Conservation (phyloP, 1,140 invertebrate genomes). For the Periplaneta americana region DNA sequence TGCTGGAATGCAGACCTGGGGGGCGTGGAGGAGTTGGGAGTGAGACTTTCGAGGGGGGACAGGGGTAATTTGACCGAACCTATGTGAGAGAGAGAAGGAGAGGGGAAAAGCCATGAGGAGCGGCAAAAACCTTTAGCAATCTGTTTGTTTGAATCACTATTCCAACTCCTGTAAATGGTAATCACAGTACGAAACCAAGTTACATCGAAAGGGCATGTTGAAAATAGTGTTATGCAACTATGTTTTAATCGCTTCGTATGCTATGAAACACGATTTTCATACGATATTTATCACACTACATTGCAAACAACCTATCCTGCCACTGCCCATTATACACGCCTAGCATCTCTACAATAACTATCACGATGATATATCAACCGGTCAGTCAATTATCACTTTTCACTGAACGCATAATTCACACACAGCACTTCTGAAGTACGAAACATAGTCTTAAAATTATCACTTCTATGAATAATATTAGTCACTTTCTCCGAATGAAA, state of each 20-base stretch:
- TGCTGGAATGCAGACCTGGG: constrained; percentile 7
- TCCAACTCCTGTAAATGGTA: neutral
- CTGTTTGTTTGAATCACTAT: constrained; percentile 2
- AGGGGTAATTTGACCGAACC: constrained; percentile 2
- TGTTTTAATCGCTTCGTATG: neutral
- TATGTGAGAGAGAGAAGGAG: neutral
- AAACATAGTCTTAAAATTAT: neutral
- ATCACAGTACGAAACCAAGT: neutral
- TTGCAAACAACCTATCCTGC: neutral
- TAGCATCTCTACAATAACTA: neutral
- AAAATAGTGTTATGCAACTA: neutral
- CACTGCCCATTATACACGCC: neutral
- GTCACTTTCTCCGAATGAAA: neutral
- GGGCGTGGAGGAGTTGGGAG: constrained; percentile 8
- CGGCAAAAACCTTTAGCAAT: neutral
- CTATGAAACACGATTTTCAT: neutral
- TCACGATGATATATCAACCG: neutral
- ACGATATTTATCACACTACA: neutral
- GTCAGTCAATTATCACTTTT: neutral
- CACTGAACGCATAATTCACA: no score
- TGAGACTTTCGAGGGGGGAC: neutral
- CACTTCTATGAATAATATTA: neutral
- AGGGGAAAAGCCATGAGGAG: neutral
- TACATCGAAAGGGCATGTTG: neutral
- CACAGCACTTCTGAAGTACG: neutral